Evolutionary conservation across 2,888 invertebrate genomes (phyloP), one percentile per base, ranked within the genome.

Genomic region (Eilema sororculum): DNA sequence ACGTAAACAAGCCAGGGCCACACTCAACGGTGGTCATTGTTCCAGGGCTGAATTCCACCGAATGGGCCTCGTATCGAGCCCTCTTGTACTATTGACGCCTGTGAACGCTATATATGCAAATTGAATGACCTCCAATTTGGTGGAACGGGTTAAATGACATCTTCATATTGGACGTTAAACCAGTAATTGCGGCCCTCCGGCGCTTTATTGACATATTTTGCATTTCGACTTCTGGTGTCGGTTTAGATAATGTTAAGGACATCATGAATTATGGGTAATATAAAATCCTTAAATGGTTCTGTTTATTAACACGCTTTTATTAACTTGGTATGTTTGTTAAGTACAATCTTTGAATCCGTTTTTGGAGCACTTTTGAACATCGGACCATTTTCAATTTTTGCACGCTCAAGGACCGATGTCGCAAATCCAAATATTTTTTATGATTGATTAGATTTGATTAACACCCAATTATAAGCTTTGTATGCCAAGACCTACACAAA

Each of bases 61-160:
- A 81, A 82, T 76, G 78, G 79, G 73, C 73, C 76, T 79, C 73
- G 69, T 70, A 82, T 83, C 79, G 77, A 83, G 82, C 88, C 85
- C 86, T 86, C 88, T 87, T 85, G 84, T 85, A 85, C 85, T 85
- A 89, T 90, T 88, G 90, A 89, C 88, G 90, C 84, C 82, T 83
- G 83, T 84, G 78, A 82, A 84, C 87, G 89, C 88, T 93, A 90
- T 92, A 90, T 92, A 93, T 93, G 93, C 89, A 93, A 93, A 93
- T 93, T 90, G 86, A 90, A 93, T 91, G 91, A 91, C 90, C 89
- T 85, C 87, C 89, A 91, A 93, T 92, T 93, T 88, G 87, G 82
- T 78, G 75, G 74, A 83, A 81, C 77, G 85, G 83, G 83, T 84
- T 81, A 78, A 87, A 88, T 89, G 89, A 88, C 87, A 88, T 90